These are phyloP conservation scores for Oreohelix idahoensis DNA, from an alignment of 1,140 invertebrate species.

Conservation along the genomic window DNA sequence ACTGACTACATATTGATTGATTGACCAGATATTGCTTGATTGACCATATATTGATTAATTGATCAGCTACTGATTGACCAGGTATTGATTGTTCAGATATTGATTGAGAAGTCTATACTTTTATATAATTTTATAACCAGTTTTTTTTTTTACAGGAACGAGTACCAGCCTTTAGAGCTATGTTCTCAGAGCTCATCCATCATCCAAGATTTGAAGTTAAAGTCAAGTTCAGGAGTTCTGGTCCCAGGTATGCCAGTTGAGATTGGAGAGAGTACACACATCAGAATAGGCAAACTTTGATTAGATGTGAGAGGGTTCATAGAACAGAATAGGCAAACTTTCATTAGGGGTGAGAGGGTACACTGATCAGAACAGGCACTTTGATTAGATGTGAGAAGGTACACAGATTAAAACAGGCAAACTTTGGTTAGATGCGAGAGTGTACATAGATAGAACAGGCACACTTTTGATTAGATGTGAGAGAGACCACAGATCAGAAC, in stretches of 20 bases:
- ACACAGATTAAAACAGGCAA: background rate
- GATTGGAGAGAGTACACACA: background rate
- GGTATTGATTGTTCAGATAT: no score
- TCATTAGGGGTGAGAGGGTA: background rate
- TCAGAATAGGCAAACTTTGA: background rate
- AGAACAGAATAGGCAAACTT: background rate
- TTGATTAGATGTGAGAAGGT: background rate
- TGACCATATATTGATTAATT: no score
- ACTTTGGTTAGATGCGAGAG: background rate
- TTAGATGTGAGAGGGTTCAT: background rate
- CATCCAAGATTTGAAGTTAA: background rate
- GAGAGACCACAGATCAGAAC: no score
- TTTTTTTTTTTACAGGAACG: background rate
- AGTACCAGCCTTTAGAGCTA: background rate
- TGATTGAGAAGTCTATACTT: no score
- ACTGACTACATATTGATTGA: no score
- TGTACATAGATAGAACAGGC: background rate
- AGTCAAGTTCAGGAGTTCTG: background rate
- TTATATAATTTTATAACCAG: no score
- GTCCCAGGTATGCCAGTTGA: background rate
- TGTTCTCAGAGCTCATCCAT: background rate
- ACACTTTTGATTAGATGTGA: background rate
- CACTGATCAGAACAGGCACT: no score
- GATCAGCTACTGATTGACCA: no score
- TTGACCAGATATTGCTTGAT: no score